A percentile compares a stretch with the other conserved stretches of the same genome.
Conservation (phyloP, 2,888 invertebrate species). For the Drosophila peninsularis region DNA sequence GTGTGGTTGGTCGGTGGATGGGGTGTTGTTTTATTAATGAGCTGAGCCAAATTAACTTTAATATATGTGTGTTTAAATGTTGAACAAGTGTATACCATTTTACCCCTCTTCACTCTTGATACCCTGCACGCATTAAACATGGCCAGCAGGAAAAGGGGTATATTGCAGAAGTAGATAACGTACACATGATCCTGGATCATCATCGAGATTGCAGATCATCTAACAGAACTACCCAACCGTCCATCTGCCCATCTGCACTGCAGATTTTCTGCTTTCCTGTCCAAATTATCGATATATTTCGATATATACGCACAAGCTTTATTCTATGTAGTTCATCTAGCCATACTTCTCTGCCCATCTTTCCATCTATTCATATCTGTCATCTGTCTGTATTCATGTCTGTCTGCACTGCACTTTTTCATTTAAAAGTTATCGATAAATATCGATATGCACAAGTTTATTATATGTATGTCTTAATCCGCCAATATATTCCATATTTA, state of each 20-base stretch:
- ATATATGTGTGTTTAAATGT: conserved; percentile 52
- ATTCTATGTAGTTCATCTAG: neutral
- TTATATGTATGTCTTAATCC: neutral
- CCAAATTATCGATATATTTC: conserved; percentile 1
- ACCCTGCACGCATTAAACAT: conserved; percentile 1
- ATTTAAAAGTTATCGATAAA: conserved; percentile 1
- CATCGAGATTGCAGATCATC: neutral
- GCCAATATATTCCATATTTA: neutral
- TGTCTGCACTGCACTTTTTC: neutral
- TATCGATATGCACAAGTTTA: neutral
- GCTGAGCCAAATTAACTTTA: conserved; percentile 77
- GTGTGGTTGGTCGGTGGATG: conserved; percentile 2
- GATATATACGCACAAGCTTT: neutral
- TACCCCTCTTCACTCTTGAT: neutral
- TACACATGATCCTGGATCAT: neutral
- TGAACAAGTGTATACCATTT: conserved; percentile 32
- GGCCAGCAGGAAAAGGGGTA: neutral
- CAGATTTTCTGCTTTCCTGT: neutral
- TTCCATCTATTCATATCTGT: too few species aligned
- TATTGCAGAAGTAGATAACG: neutral
- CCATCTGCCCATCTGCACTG: neutral
- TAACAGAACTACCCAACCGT: too few species aligned
- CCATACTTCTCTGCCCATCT: too few species aligned
- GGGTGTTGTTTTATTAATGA: conserved; percentile 71
- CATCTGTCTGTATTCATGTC: too few species aligned